Conservation (phyloP, 2,113 vertebrate genomes). For the Crocuta crocuta region DNA sequence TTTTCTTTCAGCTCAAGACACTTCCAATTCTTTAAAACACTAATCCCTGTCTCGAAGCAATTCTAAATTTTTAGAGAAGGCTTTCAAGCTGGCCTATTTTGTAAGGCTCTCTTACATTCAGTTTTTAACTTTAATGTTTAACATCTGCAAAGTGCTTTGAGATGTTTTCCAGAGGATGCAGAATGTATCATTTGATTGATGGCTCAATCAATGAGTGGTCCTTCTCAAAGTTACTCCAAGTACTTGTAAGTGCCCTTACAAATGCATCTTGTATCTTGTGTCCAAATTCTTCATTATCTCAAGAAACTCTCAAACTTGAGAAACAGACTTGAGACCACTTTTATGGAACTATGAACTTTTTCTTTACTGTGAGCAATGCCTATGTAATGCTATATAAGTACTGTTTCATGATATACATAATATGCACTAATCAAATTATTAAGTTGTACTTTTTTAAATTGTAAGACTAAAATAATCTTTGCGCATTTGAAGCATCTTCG, state of each 20-base stretch:
- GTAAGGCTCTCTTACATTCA: background rate
- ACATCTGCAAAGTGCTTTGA: constrained; percentile 41
- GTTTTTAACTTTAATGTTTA: constrained; percentile 66
- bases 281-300: constrained; percentile 40
- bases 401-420: background rate
- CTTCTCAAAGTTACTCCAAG: constrained; percentile 57
- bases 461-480: background rate
- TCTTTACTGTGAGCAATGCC: constrained; percentile 19
- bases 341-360: constrained; percentile 23
- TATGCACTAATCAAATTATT: background rate
- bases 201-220: constrained; percentile 7
- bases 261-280: constrained; percentile 14
- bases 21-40: constrained; percentile 37
- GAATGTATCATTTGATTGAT: constrained; percentile 53
- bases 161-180: constrained; percentile 38
- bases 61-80: constrained; percentile 56
- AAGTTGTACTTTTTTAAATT: background rate
- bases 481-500: background rate
- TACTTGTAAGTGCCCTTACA: constrained; percentile 41
- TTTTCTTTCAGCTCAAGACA: constrained; percentile 30
- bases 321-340: constrained; percentile 13
- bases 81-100: constrained; percentile 17
- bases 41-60: background rate
- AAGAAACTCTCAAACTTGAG: constrained; percentile 31
- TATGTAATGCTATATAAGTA: background rate